phyloP scores from a whole-genome alignment of 2,113 vertebrate species.

The Gadus macrocephalus region DNA sequence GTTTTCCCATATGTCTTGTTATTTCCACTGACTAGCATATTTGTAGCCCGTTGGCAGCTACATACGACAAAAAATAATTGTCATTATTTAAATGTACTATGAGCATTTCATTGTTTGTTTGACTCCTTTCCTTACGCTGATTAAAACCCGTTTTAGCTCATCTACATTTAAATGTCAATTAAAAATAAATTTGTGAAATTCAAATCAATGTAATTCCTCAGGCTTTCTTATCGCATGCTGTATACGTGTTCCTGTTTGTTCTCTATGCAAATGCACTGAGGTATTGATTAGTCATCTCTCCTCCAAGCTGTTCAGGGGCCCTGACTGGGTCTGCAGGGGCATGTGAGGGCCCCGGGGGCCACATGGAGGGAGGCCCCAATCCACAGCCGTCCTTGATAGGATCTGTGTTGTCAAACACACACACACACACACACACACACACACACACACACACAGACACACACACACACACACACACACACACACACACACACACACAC shows the following conservation, averaged over 20 bases:
- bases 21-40: neutral
- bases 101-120: too few relatives aligned
- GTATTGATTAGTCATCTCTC: conserved; percentile 66
- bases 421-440: neutral
- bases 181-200: neutral
- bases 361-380: conserved; percentile 14
- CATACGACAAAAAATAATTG: too few relatives aligned
- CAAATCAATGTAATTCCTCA: neutral
- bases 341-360: conserved; percentile 13
- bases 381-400: conserved; percentile 38
- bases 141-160: too few relatives aligned
- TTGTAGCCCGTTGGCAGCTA: too few relatives aligned
- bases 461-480: neutral
- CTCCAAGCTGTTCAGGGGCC: conserved; percentile 52
- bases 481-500: conserved; percentile 1
- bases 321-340: conserved; percentile 21
- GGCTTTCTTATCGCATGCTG: neutral
- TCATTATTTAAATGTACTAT: too few relatives aligned
- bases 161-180: neutral
- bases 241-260: conserved; percentile 12
- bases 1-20: neutral
- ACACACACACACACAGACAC: conserved; percentile 6
- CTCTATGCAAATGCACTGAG: conserved; percentile 53
- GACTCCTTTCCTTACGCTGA: too few relatives aligned
- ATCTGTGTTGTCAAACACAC: conserved; percentile 29